Evolutionary conservation across 2,888 invertebrate species (phyloP), one percentile per base, ranked within the genome.

Genomic region (Brachylomia viminalis): DNA sequence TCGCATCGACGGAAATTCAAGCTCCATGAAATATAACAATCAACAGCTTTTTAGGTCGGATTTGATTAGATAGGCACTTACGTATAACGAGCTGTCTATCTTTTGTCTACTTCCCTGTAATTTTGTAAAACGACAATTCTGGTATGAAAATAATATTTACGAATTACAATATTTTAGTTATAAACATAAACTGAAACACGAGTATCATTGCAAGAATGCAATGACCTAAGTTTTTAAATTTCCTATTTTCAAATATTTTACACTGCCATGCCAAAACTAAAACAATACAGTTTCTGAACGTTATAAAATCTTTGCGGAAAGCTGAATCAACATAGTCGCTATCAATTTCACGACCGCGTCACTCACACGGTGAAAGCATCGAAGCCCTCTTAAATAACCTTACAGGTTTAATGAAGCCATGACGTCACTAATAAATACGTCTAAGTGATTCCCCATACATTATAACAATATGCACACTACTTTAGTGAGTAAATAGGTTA

Each of bases 31-130:
- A 68, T 82, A 49, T n/a, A 61, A 59, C 59, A 49, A 80, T 67
- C 77, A 23, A 66, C 56, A 38, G 58, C 27, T 68, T 82, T 81
- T 59, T 65, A 77, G 82, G 80, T 77, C 82, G 77, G 52, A 77
- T 72, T 77, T 72, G 80, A 80, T 80, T 72, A 80, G 77, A 77
- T 80, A 72, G 17, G 10, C 45, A 56, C 11, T 13, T 58, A 5
- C 5, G 45, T 45, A 42, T 20, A 30, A 20, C 20, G n/a, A 64
- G 7, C 38, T 47, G 52, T 64, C 52, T 58, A 6, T 20, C 6
- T 23, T 30, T 42, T 61, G 30, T 67, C 33, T 56, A 54, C 10
- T 67, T 72, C 4, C 5, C 33, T 59, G 54, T 54, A n/a, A 47
- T 61, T 52, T 27, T 54, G 10, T 66, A 27, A 56, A 33, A 38